phyloP scores from a whole-genome alignment of 2,888 invertebrate species.

The Drosophila parthenogenetica region DNA sequence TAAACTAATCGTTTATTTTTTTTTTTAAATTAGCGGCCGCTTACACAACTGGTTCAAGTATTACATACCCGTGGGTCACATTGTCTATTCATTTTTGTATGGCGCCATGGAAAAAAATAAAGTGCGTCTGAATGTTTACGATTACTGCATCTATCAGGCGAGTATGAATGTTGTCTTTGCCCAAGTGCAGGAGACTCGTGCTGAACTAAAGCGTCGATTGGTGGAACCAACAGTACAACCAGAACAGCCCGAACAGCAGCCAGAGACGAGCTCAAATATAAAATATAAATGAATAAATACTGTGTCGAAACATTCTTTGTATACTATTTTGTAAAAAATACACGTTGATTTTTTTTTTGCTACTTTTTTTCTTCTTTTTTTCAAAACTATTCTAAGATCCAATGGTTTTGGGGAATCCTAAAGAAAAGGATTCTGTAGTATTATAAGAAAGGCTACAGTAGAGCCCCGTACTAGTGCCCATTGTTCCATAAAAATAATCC shows the following conservation, averaged over 20 bases:
- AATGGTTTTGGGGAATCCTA: not conserved
- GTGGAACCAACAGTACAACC: not conserved
- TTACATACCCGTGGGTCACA: conserved; percentile 86
- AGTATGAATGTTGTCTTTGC: conserved; percentile 89
- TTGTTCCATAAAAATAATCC: too few species aligned
- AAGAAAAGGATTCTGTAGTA: too few species aligned
- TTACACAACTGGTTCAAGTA: conserved; percentile 89
- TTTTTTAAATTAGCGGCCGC: conserved; percentile 87
- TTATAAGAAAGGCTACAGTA: too few species aligned
- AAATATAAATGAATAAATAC: conserved; percentile 1
- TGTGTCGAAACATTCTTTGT: conserved; percentile 5
- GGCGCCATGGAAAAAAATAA: conserved; percentile 89
- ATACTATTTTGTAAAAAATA: conserved; percentile 9
- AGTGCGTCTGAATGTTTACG: conserved; percentile 87
- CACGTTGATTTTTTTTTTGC: not conserved
- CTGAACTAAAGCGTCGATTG: conserved; percentile 46
- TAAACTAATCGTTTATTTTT: not conserved
- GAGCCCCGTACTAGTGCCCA: too few species aligned
- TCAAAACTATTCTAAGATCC: not conserved
- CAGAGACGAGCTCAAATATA: not conserved
- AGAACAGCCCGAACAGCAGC: not conserved
- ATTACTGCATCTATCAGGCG: conserved; percentile 92
- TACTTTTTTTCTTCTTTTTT: not conserved
- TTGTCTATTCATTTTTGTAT: conserved; percentile 89
- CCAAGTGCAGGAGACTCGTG: conserved; percentile 59